Percentiles rank a stretch among this genome's conserved stretches.
Conservation (phyloP, 2,113 vertebrate genomes). For the Mugil cephalus region DNA sequence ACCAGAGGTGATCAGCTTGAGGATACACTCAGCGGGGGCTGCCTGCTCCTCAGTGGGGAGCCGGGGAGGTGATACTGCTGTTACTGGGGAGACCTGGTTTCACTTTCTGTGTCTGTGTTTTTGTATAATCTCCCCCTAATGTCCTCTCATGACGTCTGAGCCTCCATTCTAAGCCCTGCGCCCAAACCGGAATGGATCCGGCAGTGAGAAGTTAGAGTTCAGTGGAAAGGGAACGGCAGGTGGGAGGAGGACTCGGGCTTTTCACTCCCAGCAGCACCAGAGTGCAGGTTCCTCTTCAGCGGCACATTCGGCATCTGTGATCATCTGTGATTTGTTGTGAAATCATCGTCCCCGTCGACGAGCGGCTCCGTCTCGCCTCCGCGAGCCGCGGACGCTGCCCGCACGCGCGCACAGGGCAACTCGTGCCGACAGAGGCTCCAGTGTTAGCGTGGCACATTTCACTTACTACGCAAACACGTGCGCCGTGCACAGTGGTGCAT, state of each 20-base stretch:
- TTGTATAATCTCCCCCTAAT: neutral
- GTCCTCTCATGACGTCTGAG: neutral
- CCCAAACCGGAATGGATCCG: constrained; percentile 17
- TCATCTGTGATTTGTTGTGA: constrained; percentile 45
- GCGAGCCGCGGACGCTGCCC: constrained; percentile 10
- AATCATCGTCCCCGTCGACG: constrained; percentile 46
- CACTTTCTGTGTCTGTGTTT: constrained; percentile 16
- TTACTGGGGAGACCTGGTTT: constrained; percentile 18
- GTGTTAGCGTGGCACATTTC: constrained; percentile 48
- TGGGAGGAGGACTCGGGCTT: neutral
- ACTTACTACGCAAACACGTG: constrained; percentile 50
- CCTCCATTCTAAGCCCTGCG: neutral
- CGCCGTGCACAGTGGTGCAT: constrained; percentile 60
- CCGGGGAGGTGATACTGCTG: constrained; percentile 34
- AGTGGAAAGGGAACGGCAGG: neutral
- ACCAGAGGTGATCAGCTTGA: constrained; percentile 41
- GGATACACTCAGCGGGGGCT: constrained; percentile 41
- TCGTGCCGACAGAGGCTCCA: constrained; percentile 60
- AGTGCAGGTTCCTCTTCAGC: constrained; percentile 3
- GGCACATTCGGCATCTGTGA: constrained; percentile 11
- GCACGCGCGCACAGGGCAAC: constrained; percentile 6
- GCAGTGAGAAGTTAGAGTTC: neutral
- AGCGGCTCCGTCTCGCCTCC: constrained; percentile 18
- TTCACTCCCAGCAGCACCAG: constrained; percentile 1
- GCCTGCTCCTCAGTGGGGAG: constrained; percentile 32